A percentile compares a stretch with the other conserved stretches of the same genome.
Conservation (phyloP, 2,888 invertebrate species). For the Callimorpha dominula region DNA sequence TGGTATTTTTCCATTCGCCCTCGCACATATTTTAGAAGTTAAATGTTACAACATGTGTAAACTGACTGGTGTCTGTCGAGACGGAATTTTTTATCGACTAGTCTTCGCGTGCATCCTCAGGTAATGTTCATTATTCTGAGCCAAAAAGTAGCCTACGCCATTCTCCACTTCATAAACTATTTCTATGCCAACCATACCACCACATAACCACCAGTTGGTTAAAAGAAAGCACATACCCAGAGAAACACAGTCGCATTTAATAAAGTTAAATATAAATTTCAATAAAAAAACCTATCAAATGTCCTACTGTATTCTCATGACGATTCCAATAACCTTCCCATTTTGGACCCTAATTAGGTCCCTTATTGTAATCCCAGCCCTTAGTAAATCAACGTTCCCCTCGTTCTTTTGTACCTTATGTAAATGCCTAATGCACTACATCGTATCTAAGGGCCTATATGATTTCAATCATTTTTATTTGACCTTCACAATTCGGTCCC, state of each 20-base stretch:
- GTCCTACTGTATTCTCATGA: background rate
- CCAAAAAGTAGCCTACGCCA: background rate
- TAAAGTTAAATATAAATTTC: background rate
- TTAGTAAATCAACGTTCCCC: background rate
- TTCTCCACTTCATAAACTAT: background rate
- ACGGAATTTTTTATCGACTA: background rate
- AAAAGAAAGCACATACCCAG: background rate
- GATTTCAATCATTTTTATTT: background rate
- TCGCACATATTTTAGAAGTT: background rate
- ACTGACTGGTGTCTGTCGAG: background rate
- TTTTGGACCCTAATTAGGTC: background rate
- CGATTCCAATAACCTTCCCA: background rate
- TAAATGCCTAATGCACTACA: too few species aligned
- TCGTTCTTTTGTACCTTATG: background rate
- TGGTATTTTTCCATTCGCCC: background rate
- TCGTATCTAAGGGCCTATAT: background rate
- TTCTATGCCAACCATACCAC: background rate
- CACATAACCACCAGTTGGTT: too few species aligned
- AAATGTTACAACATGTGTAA: background rate
- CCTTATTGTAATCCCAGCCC: slow-evolving; percentile 1
- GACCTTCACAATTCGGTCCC: background rate
- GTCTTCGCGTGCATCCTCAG: background rate
- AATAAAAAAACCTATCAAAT: background rate
- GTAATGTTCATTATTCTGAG: background rate
- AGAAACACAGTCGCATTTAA: too few species aligned